phyloP scores from a whole-genome alignment of 1,140 invertebrate species.

The Zaprionus inermis region DNA sequence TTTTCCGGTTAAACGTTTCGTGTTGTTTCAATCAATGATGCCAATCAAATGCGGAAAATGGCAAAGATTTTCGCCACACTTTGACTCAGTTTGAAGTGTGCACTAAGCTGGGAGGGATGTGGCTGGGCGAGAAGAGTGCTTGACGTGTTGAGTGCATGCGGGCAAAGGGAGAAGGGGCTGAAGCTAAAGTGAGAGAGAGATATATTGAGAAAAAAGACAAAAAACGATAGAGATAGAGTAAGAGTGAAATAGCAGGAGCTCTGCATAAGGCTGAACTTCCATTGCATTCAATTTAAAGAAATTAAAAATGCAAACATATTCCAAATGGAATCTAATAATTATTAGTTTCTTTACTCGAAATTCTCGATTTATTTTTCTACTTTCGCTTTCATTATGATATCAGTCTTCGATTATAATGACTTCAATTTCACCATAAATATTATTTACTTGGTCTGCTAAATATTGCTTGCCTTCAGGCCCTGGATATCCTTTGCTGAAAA shows the following conservation, averaged over 20 bases:
- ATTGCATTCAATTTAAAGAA: no score
- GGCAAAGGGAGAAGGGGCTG: neutral
- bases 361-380: no score
- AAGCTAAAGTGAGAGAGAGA: neutral
- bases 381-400: no score
- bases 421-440: neutral
- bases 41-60: slow-evolving; percentile 65
- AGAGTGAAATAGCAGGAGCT: neutral
- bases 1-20: slow-evolving; percentile 76
- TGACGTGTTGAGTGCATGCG: neutral
- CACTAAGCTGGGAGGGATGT: slow-evolving; percentile 8
- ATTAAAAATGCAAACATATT: no score
- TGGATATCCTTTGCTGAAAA: neutral
- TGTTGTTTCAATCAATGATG: slow-evolving; percentile 82
- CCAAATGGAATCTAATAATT: no score
- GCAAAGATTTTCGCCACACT: slow-evolving; percentile 67
- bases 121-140: neutral
- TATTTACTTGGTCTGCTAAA: neutral
- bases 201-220: no score
- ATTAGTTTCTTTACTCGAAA: no score
- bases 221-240: neutral
- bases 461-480: no score
- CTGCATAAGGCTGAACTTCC: neutral
- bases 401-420: no score
- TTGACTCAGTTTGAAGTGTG: slow-evolving; percentile 40